Conservation (phyloP, 2,797 vertebrate genomes). For the Acridotheres tristis region DNA sequence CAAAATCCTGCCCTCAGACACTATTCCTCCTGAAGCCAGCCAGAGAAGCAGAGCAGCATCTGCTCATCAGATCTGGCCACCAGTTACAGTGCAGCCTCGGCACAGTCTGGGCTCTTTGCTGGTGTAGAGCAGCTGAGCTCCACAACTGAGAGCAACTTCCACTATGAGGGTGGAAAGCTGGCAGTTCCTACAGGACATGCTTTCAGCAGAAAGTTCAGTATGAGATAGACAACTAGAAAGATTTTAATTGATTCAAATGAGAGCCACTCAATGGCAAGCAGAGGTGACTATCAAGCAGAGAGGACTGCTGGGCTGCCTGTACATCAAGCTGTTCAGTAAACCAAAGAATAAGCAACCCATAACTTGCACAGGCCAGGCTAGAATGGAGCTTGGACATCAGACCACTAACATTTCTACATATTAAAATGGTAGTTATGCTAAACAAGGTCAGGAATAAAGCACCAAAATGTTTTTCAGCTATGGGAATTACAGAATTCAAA, state of each 20-base stretch:
- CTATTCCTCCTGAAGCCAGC: constrained; percentile 15
- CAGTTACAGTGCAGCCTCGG: not conserved
- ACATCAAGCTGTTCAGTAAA: not conserved
- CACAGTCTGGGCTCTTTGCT: not conserved
- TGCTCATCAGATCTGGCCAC: not conserved
- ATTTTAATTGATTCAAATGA: not conserved
- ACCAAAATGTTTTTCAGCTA: not conserved
- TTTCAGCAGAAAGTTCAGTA: not conserved
- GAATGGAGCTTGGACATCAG: not conserved
- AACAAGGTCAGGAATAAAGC: not conserved
- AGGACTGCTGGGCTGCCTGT: not conserved
- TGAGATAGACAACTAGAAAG: not conserved
- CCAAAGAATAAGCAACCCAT: not conserved
- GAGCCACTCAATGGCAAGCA: not conserved
- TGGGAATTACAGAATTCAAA: not conserved
- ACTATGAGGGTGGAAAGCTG: not conserved
- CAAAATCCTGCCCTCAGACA: constrained; percentile 54
- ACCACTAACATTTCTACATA: not conserved
- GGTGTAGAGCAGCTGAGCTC: not conserved
- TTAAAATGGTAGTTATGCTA: not conserved
- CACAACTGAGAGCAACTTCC: not conserved
- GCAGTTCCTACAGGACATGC: not conserved
- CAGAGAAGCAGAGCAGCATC: constrained; percentile 10
- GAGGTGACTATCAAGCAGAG: not conserved
- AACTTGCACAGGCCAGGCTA: not conserved